Percentiles rank a stretch among this genome's conserved stretches.
phyloP scores from a whole-genome alignment of 1,140 invertebrate genomes.

The Fopius arisanus region DNA sequence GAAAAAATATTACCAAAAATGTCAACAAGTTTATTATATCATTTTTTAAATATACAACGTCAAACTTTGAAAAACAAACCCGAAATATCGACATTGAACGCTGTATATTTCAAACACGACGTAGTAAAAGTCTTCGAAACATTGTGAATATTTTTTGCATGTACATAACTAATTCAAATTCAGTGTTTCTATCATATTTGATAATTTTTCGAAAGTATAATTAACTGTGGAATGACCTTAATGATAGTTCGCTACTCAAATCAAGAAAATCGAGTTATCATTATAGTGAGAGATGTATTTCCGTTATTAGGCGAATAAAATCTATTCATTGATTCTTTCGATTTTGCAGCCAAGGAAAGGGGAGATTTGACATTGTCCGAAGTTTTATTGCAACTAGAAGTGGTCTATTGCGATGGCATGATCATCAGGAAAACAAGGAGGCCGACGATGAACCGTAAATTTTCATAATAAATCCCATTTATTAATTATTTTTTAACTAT shows the following conservation, averaged over 20 bases:
- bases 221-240: no score
- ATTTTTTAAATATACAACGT: no score
- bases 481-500: slow-evolving; percentile 23
- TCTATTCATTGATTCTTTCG: slow-evolving; percentile 27
- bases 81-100: no score
- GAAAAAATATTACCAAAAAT: no score
- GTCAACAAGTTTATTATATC: no score
- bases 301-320: slow-evolving; percentile 10
- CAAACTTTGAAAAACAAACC: no score
- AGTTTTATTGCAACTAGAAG: slow-evolving; percentile 90
- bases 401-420: slow-evolving; percentile 86
- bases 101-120: no score
- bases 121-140: no score
- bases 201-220: no score
- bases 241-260: neutral
- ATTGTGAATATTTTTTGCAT: no score
- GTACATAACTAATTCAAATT: no score
- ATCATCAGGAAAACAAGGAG: slow-evolving; percentile 71
- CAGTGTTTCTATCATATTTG: no score
- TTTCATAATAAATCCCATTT: slow-evolving; percentile 16
- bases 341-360: slow-evolving; percentile 80
- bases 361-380: slow-evolving; percentile 83
- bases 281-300: neutral
- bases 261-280: neutral
- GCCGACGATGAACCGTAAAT: slow-evolving; percentile 72